Evolutionary conservation across 2,888 invertebrate genomes (phyloP), one percentile per base, ranked within the genome.

Genomic region (Chymomyza caudatula): DNA sequence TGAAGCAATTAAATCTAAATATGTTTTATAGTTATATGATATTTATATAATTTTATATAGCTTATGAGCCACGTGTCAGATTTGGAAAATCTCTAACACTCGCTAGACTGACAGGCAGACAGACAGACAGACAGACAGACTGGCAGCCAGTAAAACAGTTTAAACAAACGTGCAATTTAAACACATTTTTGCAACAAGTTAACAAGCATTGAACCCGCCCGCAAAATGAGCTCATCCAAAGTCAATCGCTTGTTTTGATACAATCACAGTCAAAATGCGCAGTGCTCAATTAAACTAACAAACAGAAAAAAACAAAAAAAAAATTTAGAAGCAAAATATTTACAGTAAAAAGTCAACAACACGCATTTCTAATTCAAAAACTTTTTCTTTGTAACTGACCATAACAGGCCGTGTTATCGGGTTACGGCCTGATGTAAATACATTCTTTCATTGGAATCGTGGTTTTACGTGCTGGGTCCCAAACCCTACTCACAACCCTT

Each of bases 211-310:
- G 47, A 47, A 19, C 17, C 19, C 47, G n/a, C 29, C 19, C 6
- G 65, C 29, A 37, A 69, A 76, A 69, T 85, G 79, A 82, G 79
- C 74, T 79, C 85, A 85, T 79, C 74, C 19, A 17, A 17, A 17
- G 17, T 0, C 44, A 17, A 17, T 44, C 44, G 44, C 13, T 44
- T 44, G 44, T 44, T 44, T 47, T 47, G 17, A 47, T 8, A 17
- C 15, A 17, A 17, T 49, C 25, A 23, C 29, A 60, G 23, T 61
- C 55, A 44, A 59, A 69, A 55, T 64, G 51, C 51, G 44, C 56
- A 55, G 64, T 57, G 53, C 65, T 69, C 65, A 70, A 70, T 65
- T 65, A 58, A 65, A 65, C 20, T 53, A 37, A 25, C 65, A 55
- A 70, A 58, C 13, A 37, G 11, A 43, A 23, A 51, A 56, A 47